Percentiles rank a stretch among this genome's conserved stretches.
Evolutionary conservation across 2,797 vertebrate species (phyloP).

Genomic region (Sebastes paucispinis): DNA sequence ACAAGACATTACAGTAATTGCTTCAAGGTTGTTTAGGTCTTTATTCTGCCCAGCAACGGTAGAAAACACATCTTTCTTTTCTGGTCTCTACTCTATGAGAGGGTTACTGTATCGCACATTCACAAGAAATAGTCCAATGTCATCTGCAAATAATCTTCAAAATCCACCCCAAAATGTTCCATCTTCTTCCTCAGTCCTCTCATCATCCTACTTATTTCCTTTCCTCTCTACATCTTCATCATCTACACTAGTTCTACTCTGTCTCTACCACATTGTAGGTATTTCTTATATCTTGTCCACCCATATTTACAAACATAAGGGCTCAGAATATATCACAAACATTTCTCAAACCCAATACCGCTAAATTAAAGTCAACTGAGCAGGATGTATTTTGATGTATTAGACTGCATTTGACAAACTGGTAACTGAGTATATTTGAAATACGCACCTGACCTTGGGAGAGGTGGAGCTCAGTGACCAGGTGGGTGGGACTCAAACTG

Average conservation of each 20-base stretch:
- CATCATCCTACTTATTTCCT: not conserved
- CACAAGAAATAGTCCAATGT: not conserved
- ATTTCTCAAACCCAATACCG: not conserved
- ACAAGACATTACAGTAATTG: not conserved
- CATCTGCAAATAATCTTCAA: not conserved
- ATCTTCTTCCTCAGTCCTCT: not conserved
- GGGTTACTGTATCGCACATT: not conserved
- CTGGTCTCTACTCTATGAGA: not conserved
- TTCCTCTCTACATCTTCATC: not conserved
- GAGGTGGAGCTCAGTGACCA: not conserved
- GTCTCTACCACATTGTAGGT: not conserved
- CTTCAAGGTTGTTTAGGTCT: slow-evolving; percentile 1
- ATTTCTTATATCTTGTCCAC: not conserved
- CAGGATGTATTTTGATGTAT: not conserved
- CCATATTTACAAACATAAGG: not conserved
- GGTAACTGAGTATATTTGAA: not conserved
- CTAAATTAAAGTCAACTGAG: not conserved
- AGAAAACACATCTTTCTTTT: not conserved
- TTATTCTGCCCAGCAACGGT: not conserved
- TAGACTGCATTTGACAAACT: not conserved
- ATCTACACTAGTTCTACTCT: not conserved
- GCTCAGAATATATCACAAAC: no score
- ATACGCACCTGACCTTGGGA: not conserved
- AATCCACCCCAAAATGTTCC: not conserved
- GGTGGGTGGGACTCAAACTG: not conserved